Evolutionary conservation across 2,888 invertebrate genomes (phyloP).

Genomic region (Stomorhina lunata): DNA sequence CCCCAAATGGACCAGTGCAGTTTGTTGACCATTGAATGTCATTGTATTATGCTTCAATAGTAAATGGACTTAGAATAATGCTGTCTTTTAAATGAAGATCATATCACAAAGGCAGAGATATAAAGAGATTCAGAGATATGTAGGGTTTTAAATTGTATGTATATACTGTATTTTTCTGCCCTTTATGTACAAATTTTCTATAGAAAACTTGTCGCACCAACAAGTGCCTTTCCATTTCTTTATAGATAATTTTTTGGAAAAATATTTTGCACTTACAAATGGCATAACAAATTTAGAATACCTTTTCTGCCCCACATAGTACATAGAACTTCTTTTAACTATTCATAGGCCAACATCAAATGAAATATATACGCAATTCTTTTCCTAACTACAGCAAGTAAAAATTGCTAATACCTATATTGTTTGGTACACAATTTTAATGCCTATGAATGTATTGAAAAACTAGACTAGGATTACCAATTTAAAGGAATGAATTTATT

Average conservation of each 20-base stretch:
- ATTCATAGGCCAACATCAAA: too few species aligned
- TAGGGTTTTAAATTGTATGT: too few species aligned
- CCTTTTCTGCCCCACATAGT: too few species aligned
- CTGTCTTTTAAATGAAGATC: constrained; percentile 2
- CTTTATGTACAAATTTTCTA: neutral
- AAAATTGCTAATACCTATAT: neutral
- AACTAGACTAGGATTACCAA: neutral
- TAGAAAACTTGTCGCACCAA: too few species aligned
- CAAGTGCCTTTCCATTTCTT: too few species aligned
- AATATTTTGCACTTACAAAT: too few species aligned
- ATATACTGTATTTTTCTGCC: neutral
- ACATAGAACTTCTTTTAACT: too few species aligned
- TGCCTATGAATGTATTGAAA: neutral
- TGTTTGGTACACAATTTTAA: neutral
- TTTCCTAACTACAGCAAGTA: too few species aligned
- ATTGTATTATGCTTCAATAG: constrained; percentile 30
- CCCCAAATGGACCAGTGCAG: constrained; percentile 36
- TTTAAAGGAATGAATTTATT: constrained; percentile 19
- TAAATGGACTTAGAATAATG: constrained; percentile 42
- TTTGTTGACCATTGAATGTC: constrained; percentile 13
- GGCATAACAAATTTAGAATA: too few species aligned
- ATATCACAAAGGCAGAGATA: constrained; percentile 24
- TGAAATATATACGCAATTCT: too few species aligned
- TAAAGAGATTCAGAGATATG: neutral
- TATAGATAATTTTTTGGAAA: too few species aligned